A percentile compares a stretch with the other conserved stretches of the same genome.
These are phyloP conservation scores for Fistularia commersonii DNA, from an alignment of 2,797 vertebrate species.

Conservation along the genomic window DNA sequence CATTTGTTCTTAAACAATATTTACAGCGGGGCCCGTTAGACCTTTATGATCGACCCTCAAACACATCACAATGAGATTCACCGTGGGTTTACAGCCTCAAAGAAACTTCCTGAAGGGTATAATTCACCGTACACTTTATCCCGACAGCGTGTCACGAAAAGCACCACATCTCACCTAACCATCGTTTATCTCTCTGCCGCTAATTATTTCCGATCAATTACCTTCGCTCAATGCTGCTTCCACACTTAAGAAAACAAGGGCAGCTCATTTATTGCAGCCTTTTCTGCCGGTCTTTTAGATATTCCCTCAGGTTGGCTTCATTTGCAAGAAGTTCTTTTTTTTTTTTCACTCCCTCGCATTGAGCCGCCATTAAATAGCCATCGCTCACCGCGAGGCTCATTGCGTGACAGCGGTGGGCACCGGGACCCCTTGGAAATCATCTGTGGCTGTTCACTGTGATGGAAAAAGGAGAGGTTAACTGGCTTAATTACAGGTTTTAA, in stretches of 20 bases:
- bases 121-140: slow-evolving; percentile 41
- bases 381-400: slow-evolving; percentile 51
- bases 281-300: slow-evolving; percentile 57
- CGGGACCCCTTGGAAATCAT: slow-evolving; percentile 35
- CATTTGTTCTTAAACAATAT: background rate
- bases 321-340: slow-evolving; percentile 18
- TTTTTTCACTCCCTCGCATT: slow-evolving; percentile 26
- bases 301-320: slow-evolving; percentile 48
- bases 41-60: slow-evolving; percentile 36
- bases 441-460: slow-evolving; percentile 18
- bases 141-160: slow-evolving; percentile 58
- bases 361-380: slow-evolving; percentile 63
- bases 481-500: slow-evolving; percentile 59
- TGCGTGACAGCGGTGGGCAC: slow-evolving; percentile 39
- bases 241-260: slow-evolving; percentile 64
- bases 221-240: slow-evolving; percentile 59
- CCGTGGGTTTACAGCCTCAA: slow-evolving; percentile 5
- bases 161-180: slow-evolving; percentile 56
- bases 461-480: slow-evolving; percentile 40
- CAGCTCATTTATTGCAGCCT: slow-evolving; percentile 56
- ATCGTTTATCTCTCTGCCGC: slow-evolving; percentile 61
- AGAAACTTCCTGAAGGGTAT: slow-evolving; percentile 42
- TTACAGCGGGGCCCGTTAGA: background rate
- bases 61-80: slow-evolving; percentile 34
- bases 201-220: slow-evolving; percentile 76